A percentile compares a stretch with the other conserved stretches of the same genome.
Evolutionary conservation across 1,140 invertebrate genomes (phyloP).

Genomic region (Cotesia glomerata): DNA sequence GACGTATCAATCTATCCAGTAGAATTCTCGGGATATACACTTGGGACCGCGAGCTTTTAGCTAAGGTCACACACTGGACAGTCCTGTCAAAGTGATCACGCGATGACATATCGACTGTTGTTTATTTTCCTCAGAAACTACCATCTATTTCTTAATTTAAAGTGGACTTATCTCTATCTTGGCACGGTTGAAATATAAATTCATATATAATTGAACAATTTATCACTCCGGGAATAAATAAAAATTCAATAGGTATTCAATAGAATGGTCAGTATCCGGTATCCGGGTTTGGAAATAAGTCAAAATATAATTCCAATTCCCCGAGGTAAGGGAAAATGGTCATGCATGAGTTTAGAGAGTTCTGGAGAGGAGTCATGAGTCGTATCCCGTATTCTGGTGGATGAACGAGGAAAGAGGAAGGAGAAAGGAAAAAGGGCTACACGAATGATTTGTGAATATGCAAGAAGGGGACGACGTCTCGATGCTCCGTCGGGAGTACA

Average conservation of each 20-base stretch:
- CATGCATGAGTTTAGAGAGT: background rate
- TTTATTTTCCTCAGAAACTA: conserved; percentile 35
- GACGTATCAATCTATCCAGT: conserved; percentile 28
- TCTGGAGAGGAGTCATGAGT: no score
- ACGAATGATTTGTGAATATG: conserved; percentile 63
- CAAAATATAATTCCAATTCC: conserved; percentile 46
- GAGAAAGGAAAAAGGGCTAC: conserved; percentile 37
- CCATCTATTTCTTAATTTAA: no score
- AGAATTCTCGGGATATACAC: conserved; percentile 29
- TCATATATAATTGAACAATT: conserved; percentile 35
- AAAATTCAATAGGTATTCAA: background rate
- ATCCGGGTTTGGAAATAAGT: conserved; percentile 34
- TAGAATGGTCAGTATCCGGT: conserved; percentile 34
- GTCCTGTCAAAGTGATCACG: conserved; percentile 36
- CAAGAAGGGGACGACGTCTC: conserved; percentile 57
- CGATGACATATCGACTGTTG: conserved; percentile 48
- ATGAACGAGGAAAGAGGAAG: background rate
- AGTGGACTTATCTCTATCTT: no score
- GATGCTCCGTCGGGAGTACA: conserved; percentile 20
- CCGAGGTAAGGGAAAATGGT: conserved; percentile 34
- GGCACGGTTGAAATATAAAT: no score
- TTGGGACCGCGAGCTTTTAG: conserved; percentile 42
- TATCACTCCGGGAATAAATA: conserved; percentile 28
- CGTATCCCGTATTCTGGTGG: background rate
- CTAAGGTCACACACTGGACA: conserved; percentile 36